Percentiles rank a stretch among this genome's conserved stretches.
phyloP scores from a whole-genome alignment of 2,888 invertebrate species.

The Pantelozetes paolii region DNA sequence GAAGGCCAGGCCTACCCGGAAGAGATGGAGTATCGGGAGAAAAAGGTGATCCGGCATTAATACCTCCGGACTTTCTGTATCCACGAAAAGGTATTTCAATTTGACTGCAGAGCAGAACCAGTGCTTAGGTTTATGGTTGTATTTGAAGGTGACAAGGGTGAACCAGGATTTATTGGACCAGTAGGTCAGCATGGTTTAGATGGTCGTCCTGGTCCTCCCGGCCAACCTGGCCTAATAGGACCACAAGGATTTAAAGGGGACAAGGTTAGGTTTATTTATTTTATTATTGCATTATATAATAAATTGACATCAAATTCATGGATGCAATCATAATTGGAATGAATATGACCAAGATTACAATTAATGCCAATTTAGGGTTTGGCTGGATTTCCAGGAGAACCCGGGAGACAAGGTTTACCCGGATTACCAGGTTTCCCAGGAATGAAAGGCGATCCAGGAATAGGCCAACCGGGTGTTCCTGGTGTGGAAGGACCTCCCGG shows the following conservation, averaged over 20 bases:
- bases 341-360: too few species aligned
- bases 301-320: too few species aligned
- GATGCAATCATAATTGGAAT: too few species aligned
- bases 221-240: constrained; percentile 62
- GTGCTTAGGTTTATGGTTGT: not conserved
- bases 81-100: constrained; percentile 44
- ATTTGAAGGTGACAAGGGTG: constrained; percentile 47
- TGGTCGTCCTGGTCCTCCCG: constrained; percentile 54
- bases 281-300: too few species aligned
- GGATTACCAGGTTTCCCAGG: constrained; percentile 57
- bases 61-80: constrained; percentile 45
- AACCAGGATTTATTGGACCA: constrained; percentile 44
- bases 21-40: constrained; percentile 50
- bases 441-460: constrained; percentile 44
- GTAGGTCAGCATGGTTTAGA: constrained; percentile 48
- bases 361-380: constrained; percentile 20
- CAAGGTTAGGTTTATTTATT: constrained; percentile 42
- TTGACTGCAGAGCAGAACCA: too few species aligned
- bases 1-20: constrained; percentile 58
- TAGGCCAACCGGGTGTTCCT: constrained; percentile 45
- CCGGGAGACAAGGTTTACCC: constrained; percentile 63
- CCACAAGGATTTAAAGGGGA: constrained; percentile 44
- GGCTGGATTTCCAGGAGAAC: constrained; percentile 60
- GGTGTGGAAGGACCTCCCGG: constrained; percentile 44
- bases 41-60: constrained; percentile 57